A percentile compares a stretch with the other conserved stretches of the same genome.
Conservation (phyloP, 2,797 vertebrate species). For the Rhadinocentrus ornatus region DNA sequence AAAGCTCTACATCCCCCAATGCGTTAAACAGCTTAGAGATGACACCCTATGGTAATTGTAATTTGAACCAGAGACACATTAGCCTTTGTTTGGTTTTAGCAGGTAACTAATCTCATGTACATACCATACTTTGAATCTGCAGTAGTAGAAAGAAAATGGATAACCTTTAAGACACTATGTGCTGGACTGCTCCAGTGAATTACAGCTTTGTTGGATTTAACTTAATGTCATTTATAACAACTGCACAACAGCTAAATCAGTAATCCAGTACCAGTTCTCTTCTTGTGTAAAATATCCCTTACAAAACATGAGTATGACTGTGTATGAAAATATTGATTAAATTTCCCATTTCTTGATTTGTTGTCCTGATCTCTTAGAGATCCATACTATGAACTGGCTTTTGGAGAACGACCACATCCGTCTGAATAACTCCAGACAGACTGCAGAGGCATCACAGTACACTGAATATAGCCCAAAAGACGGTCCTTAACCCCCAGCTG, state of each 20-base stretch:
- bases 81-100: constrained; percentile 74
- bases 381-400: constrained; percentile 21
- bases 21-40: constrained; percentile 80
- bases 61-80: constrained; percentile 74
- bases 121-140: constrained; percentile 45
- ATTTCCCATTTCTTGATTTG: constrained; percentile 32
- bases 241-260: constrained; percentile 44
- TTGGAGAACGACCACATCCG: constrained; percentile 6
- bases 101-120: constrained; percentile 70
- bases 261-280: not conserved
- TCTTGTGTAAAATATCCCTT: not conserved
- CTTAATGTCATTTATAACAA: constrained; percentile 47
- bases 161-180: constrained; percentile 43
- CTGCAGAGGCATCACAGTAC: constrained; percentile 19
- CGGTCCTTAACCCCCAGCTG: constrained; percentile 4
- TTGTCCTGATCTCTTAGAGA: constrained; percentile 17
- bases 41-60: constrained; percentile 79
- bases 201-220: constrained; percentile 32
- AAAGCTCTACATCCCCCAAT: constrained; percentile 76
- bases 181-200: constrained; percentile 10
- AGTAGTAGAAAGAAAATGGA: constrained; percentile 47
- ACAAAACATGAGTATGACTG: constrained; percentile 7
- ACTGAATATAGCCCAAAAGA: constrained; percentile 4
- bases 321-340: constrained; percentile 10
- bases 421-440: constrained; percentile 23